Base-by-base conservation (phyloP, 2,888 invertebrate genomes). In the Volucella bombylans region DNA sequence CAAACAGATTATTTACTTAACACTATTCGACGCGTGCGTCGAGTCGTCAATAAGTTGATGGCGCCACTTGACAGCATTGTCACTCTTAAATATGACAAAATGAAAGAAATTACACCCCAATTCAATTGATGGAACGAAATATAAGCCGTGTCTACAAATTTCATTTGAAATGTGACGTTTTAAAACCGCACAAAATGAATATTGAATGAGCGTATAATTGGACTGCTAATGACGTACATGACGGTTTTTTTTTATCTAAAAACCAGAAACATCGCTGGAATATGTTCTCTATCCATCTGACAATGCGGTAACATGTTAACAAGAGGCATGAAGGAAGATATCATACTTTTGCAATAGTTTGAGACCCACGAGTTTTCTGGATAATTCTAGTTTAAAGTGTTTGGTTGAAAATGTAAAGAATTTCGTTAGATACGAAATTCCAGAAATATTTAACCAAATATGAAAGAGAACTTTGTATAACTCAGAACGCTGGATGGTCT, bases 41-140 rank as follows among this genome's bases (percentile, higher is more conserved):
- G 50, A 43, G 43, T 54, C 18, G 41, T 67, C 39, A 52, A 43
- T 67, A 52, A 43, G 23, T 12, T 4, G 23, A 12, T 67, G 54
- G 67, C 67, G 67, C 67, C 54, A 67, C 68, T 54, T 68, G 68
- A 45, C 54, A 67, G n/a, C 14, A 59, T 31, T 62, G 62, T 47
- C 47, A 47, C 62, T n/a, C 45, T 4, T 45, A 43, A 45, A n/a
- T 62, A 23, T 23, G 23, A 23, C 23, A 6, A 31, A 54, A 11
- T 65, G 38, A 50, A 15, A 54, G n/a, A 11, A 23, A 55, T 45
- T 45, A 41, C 15, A 39, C 18, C 31, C 43, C 11, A 6, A n/a
- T 52, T 11, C 41, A 15, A 4, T 18, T 43, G 43, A 43, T 67
- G 23, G 64, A 23, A 23, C 15, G 52, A 50, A 31, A n/a, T 23